Evolutionary conservation across 2,797 vertebrate genomes (phyloP).

Genomic region (Bovichtus variegatus): DNA sequence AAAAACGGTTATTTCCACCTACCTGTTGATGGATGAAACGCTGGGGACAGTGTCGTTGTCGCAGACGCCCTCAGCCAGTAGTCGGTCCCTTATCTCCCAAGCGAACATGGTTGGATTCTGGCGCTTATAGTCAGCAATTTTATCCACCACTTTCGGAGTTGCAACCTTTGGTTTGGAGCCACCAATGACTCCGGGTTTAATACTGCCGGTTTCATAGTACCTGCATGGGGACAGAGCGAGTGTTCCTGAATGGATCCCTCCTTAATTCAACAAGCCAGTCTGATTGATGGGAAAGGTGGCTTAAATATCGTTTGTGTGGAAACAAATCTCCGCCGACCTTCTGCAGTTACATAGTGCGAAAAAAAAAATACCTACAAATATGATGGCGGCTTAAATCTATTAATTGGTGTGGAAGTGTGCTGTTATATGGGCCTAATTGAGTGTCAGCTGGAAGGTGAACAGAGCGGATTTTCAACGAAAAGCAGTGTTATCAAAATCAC

Average conservation of each 20-base stretch:
- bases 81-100: conserved; percentile 97
- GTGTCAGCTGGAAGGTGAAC: conserved; percentile 74
- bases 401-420: conserved; percentile 49
- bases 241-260: conserved; percentile 68
- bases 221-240: conserved; percentile 80
- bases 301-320: conserved; percentile 49
- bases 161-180: conserved; percentile 99
- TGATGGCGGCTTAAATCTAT: conserved; percentile 56
- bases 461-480: conserved; percentile 58
- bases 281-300: conserved; percentile 53
- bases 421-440: conserved; percentile 56
- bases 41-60: conserved; percentile 98
- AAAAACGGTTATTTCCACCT: conserved; percentile 62
- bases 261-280: conserved; percentile 40
- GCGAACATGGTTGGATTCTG: conserved; percentile 99
- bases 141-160: conserved; percentile 98
- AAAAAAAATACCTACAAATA: conserved; percentile 39
- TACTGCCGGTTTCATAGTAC: conserved; percentile 99
- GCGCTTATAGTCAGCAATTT: conserved; percentile 98
- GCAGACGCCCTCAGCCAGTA: conserved; percentile 95
- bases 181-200: conserved; percentile 98
- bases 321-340: conserved; percentile 57
- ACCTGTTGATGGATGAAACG: conserved; percentile 99
- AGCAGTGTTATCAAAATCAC: conserved; percentile 69
- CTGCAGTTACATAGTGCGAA: conserved; percentile 34